These are phyloP conservation scores for Ochropacha duplaris DNA, from an alignment of 2,888 invertebrate species.

Conservation along the genomic window DNA sequence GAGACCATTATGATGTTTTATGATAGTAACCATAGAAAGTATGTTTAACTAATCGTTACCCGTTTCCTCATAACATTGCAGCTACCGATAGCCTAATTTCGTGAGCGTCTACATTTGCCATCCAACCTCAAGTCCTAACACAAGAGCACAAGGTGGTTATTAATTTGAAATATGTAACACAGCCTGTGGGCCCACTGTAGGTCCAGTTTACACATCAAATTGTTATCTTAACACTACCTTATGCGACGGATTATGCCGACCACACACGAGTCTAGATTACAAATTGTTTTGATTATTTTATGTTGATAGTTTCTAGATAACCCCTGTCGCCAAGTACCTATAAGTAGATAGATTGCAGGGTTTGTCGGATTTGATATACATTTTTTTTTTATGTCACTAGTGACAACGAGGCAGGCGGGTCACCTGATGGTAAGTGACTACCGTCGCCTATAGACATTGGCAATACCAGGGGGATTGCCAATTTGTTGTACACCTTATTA, in stretches of 20 bases:
- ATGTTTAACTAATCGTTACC: constrained; percentile 12
- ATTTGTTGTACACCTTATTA: too few relatives aligned
- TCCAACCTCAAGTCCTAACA: not conserved
- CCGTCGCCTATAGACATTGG: too few relatives aligned
- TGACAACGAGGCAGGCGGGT: too few relatives aligned
- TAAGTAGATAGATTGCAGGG: too few relatives aligned
- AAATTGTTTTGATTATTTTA: constrained; percentile 6
- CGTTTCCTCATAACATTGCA: constrained; percentile 26
- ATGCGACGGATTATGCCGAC: constrained; percentile 47
- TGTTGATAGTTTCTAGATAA: not conserved
- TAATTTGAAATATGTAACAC: not conserved
- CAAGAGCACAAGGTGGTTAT: not conserved
- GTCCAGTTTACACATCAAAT: constrained; percentile 17
- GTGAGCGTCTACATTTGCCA: not conserved
- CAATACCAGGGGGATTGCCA: too few relatives aligned
- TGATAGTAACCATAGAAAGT: constrained; percentile 1
- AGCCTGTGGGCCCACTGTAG: constrained; percentile 13
- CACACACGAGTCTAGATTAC: constrained; percentile 56
- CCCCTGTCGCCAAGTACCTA: too few relatives aligned
- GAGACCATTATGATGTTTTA: too few relatives aligned
- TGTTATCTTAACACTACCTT: constrained; percentile 15
- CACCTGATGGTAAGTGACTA: too few relatives aligned
- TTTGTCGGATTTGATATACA: too few relatives aligned
- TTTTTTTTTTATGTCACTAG: too few relatives aligned
- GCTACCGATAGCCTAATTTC: constrained; percentile 30